These are phyloP conservation scores for Acridotheres tristis DNA, from an alignment of 2,797 vertebrate species.

Conservation along the genomic window DNA sequence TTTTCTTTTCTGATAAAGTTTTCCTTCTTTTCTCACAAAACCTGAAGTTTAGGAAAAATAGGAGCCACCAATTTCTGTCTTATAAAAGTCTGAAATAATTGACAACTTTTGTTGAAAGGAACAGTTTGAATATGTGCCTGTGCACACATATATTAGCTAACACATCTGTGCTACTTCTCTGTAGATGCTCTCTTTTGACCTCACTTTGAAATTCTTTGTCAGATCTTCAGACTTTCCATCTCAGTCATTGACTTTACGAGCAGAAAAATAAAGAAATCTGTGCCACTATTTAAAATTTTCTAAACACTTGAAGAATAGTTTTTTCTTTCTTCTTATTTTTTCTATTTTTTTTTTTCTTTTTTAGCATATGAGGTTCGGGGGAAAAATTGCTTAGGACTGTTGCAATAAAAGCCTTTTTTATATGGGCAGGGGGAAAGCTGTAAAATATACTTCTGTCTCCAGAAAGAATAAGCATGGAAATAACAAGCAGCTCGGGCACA, in stretches of 20 bases:
- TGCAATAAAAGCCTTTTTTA: slow-evolving; percentile 8
- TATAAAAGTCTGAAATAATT: not conserved
- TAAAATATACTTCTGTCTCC: not conserved
- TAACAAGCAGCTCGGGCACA: not conserved
- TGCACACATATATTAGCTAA: not conserved
- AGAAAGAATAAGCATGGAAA: not conserved
- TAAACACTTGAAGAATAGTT: not conserved
- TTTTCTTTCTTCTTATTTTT: not conserved
- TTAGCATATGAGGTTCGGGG: not conserved
- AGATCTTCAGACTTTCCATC: not conserved
- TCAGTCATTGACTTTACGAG: not conserved
- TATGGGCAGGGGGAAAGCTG: not conserved
- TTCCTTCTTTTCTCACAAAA: not conserved
- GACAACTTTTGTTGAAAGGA: not conserved
- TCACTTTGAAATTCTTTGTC: not conserved
- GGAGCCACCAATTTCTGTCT: not conserved
- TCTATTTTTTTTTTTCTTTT: rapidly evolving
- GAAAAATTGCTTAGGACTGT: not conserved
- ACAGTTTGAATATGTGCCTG: not conserved
- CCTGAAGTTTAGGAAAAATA: not conserved
- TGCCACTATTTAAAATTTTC: not conserved
- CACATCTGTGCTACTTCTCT: not conserved
- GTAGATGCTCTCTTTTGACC: not conserved
- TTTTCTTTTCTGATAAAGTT: not conserved
- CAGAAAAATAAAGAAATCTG: not conserved